Evolutionary conservation across 2,888 invertebrate genomes (phyloP).

Genomic region (Cryptus armator): DNA sequence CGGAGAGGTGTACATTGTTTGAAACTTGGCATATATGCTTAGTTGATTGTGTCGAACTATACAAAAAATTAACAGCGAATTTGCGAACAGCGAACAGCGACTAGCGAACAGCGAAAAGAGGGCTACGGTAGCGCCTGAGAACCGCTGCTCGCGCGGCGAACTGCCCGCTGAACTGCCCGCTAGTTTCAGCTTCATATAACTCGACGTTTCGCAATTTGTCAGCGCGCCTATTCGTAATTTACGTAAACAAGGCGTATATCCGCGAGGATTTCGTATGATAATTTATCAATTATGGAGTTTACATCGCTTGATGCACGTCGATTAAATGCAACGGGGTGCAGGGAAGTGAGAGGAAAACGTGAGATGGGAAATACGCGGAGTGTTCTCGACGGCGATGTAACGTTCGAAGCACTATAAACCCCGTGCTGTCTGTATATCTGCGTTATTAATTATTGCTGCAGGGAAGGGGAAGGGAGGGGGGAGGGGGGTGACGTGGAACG

Average conservation of each 20-base stretch:
- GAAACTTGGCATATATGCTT: no score
- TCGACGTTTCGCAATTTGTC: not conserved
- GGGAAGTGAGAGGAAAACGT: not conserved
- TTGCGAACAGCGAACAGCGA: no score
- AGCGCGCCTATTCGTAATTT: not conserved
- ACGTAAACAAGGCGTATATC: not conserved
- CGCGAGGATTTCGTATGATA: constrained; percentile 1
- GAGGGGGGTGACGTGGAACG: constrained; percentile 59
- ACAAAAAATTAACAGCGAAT: no score
- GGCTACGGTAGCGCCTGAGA: no score
- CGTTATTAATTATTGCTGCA: constrained; percentile 75
- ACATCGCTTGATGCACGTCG: constrained; percentile 9
- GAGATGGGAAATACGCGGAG: not conserved
- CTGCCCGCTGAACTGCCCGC: no score
- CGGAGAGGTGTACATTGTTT: no score
- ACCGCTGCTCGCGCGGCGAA: no score
- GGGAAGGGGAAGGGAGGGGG: constrained; percentile 1
- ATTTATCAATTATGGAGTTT: constrained; percentile 23
- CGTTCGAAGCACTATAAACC: constrained; percentile 2
- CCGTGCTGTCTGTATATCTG: constrained; percentile 32
- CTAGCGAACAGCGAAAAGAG: no score
- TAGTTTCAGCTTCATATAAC: no score
- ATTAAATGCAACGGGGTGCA: not conserved
- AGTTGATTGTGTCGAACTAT: no score
- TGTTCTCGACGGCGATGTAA: not conserved